These are phyloP conservation scores for Sebastes oblongus DNA, from an alignment of 2,797 vertebrate genomes.

Conservation along the genomic window DNA sequence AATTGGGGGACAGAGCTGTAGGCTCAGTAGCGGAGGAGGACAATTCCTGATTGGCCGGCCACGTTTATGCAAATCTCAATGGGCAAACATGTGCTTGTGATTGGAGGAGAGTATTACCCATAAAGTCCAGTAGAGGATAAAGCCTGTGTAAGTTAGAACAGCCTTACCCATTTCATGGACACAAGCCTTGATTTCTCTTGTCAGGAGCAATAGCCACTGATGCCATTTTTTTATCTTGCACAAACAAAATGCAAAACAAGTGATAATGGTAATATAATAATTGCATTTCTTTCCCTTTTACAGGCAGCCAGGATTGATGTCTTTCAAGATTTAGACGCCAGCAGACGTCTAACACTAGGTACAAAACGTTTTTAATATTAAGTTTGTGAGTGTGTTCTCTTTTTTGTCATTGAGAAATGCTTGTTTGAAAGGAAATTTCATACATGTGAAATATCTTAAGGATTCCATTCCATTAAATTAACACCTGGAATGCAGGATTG, in stretches of 20 bases:
- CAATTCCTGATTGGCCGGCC: too few relatives aligned
- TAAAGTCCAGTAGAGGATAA: too few relatives aligned
- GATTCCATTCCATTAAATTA: neutral
- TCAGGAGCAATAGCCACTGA: neutral
- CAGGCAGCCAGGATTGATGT: slow-evolving; percentile 12
- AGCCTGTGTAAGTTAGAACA: neutral
- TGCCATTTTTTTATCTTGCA: neutral
- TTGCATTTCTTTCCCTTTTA: slow-evolving; percentile 6
- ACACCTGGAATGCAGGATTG: neutral
- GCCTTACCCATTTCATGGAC: neutral
- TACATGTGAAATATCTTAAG: neutral
- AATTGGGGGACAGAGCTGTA: too few relatives aligned
- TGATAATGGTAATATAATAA: neutral
- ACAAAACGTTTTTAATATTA: neutral
- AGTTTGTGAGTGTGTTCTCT: neutral
- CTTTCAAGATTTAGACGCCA: neutral
- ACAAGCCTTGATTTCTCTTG: neutral
- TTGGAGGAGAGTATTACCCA: neutral
- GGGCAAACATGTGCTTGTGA: neutral
- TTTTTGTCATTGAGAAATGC: neutral
- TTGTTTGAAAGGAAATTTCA: neutral
- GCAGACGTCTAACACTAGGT: slow-evolving; percentile 26
- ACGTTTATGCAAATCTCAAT: too few relatives aligned
- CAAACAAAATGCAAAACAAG: neutral
- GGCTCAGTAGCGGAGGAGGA: too few relatives aligned